These are phyloP conservation scores for Stenodera caucasica DNA, from an alignment of 2,888 invertebrate genomes.

Conservation along the genomic window DNA sequence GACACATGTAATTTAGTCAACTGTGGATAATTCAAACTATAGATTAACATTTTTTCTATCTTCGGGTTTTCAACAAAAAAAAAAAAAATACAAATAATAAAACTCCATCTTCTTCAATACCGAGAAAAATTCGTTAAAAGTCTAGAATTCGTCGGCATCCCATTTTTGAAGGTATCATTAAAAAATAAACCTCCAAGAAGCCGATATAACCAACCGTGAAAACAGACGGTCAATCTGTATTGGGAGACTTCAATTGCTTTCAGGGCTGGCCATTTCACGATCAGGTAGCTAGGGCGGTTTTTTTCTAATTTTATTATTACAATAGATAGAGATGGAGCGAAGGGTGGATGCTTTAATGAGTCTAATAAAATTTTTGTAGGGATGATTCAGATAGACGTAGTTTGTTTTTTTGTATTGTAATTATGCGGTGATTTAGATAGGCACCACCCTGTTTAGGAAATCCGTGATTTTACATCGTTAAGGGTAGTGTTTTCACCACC, in stretches of 20 bases:
- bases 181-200: background rate
- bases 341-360: background rate
- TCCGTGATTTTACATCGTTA: constrained; percentile 42
- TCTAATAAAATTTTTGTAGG: no score
- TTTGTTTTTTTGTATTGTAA: background rate
- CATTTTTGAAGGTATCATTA: constrained; percentile 2
- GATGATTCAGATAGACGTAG: background rate
- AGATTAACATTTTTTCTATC: background rate
- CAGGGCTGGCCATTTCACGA: background rate
- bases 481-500: constrained; percentile 37
- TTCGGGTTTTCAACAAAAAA: no score
- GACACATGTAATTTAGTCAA: constrained; percentile 49
- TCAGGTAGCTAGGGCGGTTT: background rate
- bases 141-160: background rate
- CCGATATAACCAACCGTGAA: background rate
- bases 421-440: background rate
- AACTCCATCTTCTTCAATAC: background rate
- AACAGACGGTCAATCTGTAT: background rate
- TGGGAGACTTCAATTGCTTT: background rate
- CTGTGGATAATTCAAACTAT: constrained; percentile 31
- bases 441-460: constrained; percentile 17
- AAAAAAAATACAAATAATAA: no score
- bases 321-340: background rate
- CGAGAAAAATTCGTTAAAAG: no score
- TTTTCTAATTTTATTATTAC: background rate